Evolutionary conservation across 2,113 vertebrate species (phyloP), one percentile per base, ranked within the genome.

Genomic region (Hippocampus mohnikei): DNA sequence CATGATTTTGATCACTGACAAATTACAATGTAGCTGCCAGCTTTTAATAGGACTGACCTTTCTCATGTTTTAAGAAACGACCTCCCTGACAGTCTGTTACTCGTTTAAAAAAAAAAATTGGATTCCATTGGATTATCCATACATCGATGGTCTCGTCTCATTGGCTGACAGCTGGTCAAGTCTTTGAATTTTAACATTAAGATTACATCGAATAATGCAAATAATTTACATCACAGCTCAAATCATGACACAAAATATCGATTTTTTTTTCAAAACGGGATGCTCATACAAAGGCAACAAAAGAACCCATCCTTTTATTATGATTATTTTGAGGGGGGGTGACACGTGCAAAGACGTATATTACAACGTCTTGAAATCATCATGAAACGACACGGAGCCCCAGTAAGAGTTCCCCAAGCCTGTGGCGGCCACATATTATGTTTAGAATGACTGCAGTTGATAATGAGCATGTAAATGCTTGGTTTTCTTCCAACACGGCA

Each of bases 381-480:
- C 53, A n/a, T 58, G 21, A 58, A 58, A 59, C 29, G 23, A 59
- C 27, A 64, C 6, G 10, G 15, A n/a, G 12, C 42, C 12, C 15
- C 21, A 33, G 27, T 33, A 69, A 64, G 63, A 52, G 80, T 70
- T 77, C 66, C 73, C 63, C 78, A 72, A 81, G 75, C 58, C 78
- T 74, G 69, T 74, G 76, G 82, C 63, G 72, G 75, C 73, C 76
- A 37, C 50, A 1, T 78, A 69, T 75, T 81, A 73, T 84, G 81
- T 87, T 82, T 79, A 82, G 69, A 77, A 44, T 10, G 23, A 37
- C 72, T 69, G 72, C 58, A 62, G 79, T 82, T 70, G 64, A 85
- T 85, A 87, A 87, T 80, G 78, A 90, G 82, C 79, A 81, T 84
- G 78, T 82, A 88, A 83, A 88, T 87, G 80, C 86, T 84, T 82